Base-by-base conservation (phyloP, 2,113 vertebrate species). In the Pontoporia blainvillei region DNA sequence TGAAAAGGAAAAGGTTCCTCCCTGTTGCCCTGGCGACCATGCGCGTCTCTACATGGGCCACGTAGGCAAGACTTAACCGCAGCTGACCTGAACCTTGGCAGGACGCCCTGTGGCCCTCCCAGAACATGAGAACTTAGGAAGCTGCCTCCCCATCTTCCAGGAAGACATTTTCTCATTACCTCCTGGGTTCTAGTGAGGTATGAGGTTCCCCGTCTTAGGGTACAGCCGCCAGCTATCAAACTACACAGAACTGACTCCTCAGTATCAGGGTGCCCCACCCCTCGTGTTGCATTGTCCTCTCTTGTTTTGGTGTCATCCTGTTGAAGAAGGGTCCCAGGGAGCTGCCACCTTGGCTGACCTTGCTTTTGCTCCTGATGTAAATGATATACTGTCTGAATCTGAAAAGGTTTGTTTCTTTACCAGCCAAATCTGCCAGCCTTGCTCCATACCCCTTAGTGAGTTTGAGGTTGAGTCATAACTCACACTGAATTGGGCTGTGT, bases 341-440 rank as follows among this genome's bases (percentile, higher is more conserved):
- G 34, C 54, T 25, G 49, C 69, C 34, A 41, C 34, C 1, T 36
- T 41, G 25, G 6, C 17, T 1, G 25, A 44, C 14, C 61, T 76
- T 64, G 14, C 29, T 71, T 83, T 54, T 64, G 52, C 61, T 61
- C 27, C 72, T 41, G 29, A 71, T 95, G 36, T 66, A 93, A 86
- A 72, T 66, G 85, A 87, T 29, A 34, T 90, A 95, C 62, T 17
- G 39, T 59, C 73, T 7, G 34, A 71, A 71, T 67, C 69, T 93
- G 44, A 95, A 96, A 96, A 44, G 82, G n/a, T 89, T 94, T 69
- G 21, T 72, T 66, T 73, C 73, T 64, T 71, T 41, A 23, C 27
- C 27, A 41, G 75, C 73, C 64, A 54, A 91, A 36, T 75, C 79
- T 82, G 72, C 14, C 25, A n/a, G 25, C 34, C 39, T 44, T 12